Evolutionary conservation across 2,113 vertebrate genomes (phyloP), one percentile per base, ranked within the genome.

Genomic region (Mionectes macconnelli): DNA sequence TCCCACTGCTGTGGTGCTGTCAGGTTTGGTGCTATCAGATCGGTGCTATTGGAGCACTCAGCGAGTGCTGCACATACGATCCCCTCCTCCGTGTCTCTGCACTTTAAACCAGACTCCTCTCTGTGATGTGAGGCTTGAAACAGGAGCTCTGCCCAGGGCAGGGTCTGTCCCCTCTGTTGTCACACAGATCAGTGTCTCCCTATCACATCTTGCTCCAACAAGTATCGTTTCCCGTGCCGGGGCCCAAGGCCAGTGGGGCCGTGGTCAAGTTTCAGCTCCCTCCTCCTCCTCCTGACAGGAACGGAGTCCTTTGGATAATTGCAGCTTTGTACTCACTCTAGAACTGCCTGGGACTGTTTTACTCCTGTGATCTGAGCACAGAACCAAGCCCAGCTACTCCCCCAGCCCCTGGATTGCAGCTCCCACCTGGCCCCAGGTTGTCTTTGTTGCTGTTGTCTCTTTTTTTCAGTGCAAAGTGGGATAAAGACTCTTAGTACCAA

Each of bases 101-200:
- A 96, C 96, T 94, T 97, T 94, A 95, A 95, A 93, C 63, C 87
- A 70, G 44, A 81, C 77, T 89, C 86, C 80, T 92, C 90, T 90
- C 88, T 72, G 85, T 52, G 66, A 74, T 47, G 47, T 25, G 78
- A 96, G 90, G 84, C 91, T 96, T 95, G 94, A 95, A 97, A 84
- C 45, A 47, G 69, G 80, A 96, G 76, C 83, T 87, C 79, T 93
- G 56, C 76, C 70, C 92, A 75, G 76, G 72, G 60, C 93, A 87
- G 85, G 52, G 62, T 66, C 86, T 79, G 84, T 89, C 69, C 80
- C 85, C 69, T 78, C 59, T 0, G 0, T 57, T 56, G 80, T 66
- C 88, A 55, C 84, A 47, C 73, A 62, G 56, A 37, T 68, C 80
- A 27, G 25, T 70, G 88, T 93, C 63, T 92, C 79, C 64, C 76